These are phyloP conservation scores for Aspidoscelis tigris DNA, from an alignment of 2,113 vertebrate genomes.

Conservation along the genomic window DNA sequence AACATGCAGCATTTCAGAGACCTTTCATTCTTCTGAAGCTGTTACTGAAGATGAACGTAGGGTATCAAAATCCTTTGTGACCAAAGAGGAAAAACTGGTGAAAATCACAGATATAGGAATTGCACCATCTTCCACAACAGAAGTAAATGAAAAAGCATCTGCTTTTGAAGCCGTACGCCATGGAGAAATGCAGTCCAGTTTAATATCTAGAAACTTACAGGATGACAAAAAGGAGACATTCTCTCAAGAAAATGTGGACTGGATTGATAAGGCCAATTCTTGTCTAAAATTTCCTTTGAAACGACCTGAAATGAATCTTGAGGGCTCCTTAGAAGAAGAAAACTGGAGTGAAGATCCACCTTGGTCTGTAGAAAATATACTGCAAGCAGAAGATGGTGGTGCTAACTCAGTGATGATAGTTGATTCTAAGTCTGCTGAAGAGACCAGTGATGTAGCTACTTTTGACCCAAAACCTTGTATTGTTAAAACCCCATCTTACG, in stretches of 20 bases:
- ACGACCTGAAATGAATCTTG: not conserved
- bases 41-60: fast-evolving
- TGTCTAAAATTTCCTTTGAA: not conserved
- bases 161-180: constrained; percentile 1
- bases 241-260: constrained; percentile 9
- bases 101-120: not conserved
- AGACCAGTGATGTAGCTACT: not conserved
- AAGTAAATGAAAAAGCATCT: constrained; percentile 37
- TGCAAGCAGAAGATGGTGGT: not conserved
- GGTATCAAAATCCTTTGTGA: fast-evolving
- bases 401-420: not conserved
- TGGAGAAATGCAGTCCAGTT: constrained; percentile 24
- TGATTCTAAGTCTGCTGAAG: not conserved
- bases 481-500: fast-evolving
- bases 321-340: not conserved
- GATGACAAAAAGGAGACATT: constrained; percentile 32
- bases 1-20: not conserved
- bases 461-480: not conserved
- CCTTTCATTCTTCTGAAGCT: not conserved
- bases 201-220: constrained; percentile 35
- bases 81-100: not conserved
- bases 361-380: not conserved
- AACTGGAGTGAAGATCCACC: not conserved
- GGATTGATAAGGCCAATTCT: not conserved
- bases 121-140: not conserved